A percentile compares a stretch with the other conserved stretches of the same genome.
phyloP scores from a whole-genome alignment of 2,888 invertebrate genomes.

The Geotrupes spiniger region DNA sequence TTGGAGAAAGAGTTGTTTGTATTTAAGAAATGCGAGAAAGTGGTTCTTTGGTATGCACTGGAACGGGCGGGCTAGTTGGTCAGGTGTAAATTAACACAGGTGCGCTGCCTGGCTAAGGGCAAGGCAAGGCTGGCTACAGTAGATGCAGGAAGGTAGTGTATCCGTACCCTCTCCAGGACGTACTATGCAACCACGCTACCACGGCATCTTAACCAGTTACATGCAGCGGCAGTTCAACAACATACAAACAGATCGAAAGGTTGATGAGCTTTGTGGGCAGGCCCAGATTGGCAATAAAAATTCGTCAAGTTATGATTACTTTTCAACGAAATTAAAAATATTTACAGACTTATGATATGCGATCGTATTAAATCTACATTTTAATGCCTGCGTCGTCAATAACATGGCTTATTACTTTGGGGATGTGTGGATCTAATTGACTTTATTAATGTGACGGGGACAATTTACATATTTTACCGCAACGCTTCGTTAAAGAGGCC shows the following conservation, averaged over 20 bases:
- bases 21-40: too few relatives aligned
- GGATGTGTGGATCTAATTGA: background rate
- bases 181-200: constrained; percentile 3
- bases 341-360: background rate
- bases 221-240: constrained; percentile 2
- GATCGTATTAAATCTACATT: background rate
- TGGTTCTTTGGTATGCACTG: too few relatives aligned
- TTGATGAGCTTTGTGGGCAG: constrained; percentile 7
- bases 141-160: background rate
- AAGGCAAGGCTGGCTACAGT: constrained; percentile 5
- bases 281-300: constrained; percentile 5
- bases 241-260: background rate
- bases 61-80: constrained; percentile 9
- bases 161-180: background rate
- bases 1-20: too few relatives aligned
- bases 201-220: constrained; percentile 6
- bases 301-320: constrained; percentile 7
- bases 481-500: background rate
- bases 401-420: constrained; percentile 4
- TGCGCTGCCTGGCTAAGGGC: constrained; percentile 15
- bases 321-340: constrained; percentile 3
- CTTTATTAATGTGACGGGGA: constrained; percentile 1
- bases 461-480: constrained; percentile 5
- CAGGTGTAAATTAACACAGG: constrained; percentile 17
- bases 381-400: background rate